phyloP scores from a whole-genome alignment of 2,113 vertebrate genomes.

The Raja brachyura region DNA sequence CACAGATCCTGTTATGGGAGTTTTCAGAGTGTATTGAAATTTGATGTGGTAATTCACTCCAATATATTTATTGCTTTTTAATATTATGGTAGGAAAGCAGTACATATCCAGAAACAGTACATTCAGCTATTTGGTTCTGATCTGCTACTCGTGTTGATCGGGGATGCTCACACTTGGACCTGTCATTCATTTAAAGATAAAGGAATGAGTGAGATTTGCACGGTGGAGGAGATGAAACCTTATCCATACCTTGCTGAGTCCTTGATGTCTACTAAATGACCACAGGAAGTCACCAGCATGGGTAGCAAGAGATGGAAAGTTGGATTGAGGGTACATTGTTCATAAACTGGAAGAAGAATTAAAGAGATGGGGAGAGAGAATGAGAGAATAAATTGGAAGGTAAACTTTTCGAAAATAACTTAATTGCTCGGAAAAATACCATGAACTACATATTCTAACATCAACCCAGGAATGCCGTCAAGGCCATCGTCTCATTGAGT shows the following conservation, averaged over 20 bases:
- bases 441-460: not conserved
- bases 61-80: too few relatives aligned
- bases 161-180: too few relatives aligned
- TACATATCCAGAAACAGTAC: not conserved
- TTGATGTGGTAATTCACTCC: too few relatives aligned
- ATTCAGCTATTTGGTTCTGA: not conserved
- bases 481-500: not conserved
- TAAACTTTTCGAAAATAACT: not conserved
- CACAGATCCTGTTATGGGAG: too few relatives aligned
- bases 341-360: not conserved
- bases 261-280: not conserved
- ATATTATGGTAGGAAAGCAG: too few relatives aligned
- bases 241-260: not conserved
- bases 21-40: too few relatives aligned
- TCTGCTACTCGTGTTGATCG: not conserved
- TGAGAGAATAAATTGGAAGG: not conserved
- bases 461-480: not conserved
- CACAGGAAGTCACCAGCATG: not conserved
- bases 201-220: not conserved
- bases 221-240: not conserved
- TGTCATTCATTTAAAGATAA: not conserved
- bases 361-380: not conserved
- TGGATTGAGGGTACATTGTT: not conserved
- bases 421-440: not conserved
- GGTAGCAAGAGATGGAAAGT: not conserved